These are phyloP conservation scores for Drosophila neoperkinsi DNA, from an alignment of 2,888 invertebrate species.

Conservation along the genomic window DNA sequence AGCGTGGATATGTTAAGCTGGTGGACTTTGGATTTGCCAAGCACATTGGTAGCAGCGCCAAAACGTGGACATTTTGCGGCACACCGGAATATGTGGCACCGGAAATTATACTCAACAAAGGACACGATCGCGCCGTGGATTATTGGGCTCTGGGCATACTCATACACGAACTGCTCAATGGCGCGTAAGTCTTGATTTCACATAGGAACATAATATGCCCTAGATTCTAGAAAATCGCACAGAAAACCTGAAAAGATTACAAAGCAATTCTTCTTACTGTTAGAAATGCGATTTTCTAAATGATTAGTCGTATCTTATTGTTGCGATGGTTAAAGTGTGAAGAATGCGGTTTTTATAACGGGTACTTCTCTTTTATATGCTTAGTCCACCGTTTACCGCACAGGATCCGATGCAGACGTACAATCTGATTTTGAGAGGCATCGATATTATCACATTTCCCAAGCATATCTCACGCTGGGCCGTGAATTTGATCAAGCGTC, in stretches of 20 bases:
- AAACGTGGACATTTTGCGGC: slow-evolving; percentile 99
- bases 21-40: slow-evolving; percentile 98
- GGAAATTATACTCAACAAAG: slow-evolving; percentile 94
- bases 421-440: slow-evolving; percentile 95
- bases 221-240: too few relatives aligned
- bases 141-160: slow-evolving; percentile 97
- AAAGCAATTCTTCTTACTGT: too few relatives aligned
- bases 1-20: slow-evolving; percentile 94
- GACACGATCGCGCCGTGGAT: slow-evolving; percentile 93
- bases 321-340: too few relatives aligned
- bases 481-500: slow-evolving; percentile 92
- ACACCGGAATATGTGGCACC: slow-evolving; percentile 96
- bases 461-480: slow-evolving; percentile 92
- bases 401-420: slow-evolving; percentile 98
- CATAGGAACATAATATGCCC: not conserved
- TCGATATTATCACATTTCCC: slow-evolving; percentile 94
- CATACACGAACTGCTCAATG: slow-evolving; percentile 94
- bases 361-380: too few relatives aligned
- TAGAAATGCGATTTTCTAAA: too few relatives aligned
- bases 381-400: slow-evolving; percentile 94
- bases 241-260: too few relatives aligned
- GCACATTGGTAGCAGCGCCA: slow-evolving; percentile 91
- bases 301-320: too few relatives aligned
- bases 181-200: slow-evolving; percentile 88
- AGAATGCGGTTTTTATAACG: too few relatives aligned